Evolutionary conservation across 2,113 vertebrate genomes (phyloP).

Genomic region (Hipposideros armiger): DNA sequence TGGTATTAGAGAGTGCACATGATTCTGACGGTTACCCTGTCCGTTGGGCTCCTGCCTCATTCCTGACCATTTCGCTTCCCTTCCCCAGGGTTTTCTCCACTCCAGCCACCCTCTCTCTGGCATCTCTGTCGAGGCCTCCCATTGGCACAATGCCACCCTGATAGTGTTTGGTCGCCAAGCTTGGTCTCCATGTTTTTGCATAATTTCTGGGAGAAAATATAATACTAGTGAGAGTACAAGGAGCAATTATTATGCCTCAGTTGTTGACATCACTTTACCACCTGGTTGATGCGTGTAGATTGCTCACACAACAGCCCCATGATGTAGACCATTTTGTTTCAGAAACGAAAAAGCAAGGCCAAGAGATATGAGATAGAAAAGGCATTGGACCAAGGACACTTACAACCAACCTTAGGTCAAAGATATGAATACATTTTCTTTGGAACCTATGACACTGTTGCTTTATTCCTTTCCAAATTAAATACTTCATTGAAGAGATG

Average conservation of each 20-base stretch:
- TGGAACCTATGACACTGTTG: neutral
- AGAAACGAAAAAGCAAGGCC: neutral
- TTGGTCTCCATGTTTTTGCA: neutral
- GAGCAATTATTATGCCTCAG: neutral
- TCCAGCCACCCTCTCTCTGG: neutral
- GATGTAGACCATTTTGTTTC: neutral
- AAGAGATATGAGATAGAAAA: neutral
- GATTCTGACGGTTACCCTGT: too few species aligned
- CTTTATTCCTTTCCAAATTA: neutral
- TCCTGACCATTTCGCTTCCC: neutral
- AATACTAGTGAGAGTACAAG: neutral
- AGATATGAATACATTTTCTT: neutral
- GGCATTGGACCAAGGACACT: neutral
- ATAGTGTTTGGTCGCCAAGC: neutral
- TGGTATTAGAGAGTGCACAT: fast-evolving
- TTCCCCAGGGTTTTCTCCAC: neutral
- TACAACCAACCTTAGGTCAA: neutral
- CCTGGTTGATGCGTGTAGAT: neutral
- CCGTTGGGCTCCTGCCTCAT: neutral
- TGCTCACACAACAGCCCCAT: too few species aligned
- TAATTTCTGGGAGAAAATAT: neutral
- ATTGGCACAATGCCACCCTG: neutral
- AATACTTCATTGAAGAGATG: neutral
- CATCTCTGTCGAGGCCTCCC: neutral
- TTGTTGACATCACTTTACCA: neutral